These are phyloP conservation scores for Athene noctua DNA, from an alignment of 2,113 vertebrate species.

Conservation along the genomic window DNA sequence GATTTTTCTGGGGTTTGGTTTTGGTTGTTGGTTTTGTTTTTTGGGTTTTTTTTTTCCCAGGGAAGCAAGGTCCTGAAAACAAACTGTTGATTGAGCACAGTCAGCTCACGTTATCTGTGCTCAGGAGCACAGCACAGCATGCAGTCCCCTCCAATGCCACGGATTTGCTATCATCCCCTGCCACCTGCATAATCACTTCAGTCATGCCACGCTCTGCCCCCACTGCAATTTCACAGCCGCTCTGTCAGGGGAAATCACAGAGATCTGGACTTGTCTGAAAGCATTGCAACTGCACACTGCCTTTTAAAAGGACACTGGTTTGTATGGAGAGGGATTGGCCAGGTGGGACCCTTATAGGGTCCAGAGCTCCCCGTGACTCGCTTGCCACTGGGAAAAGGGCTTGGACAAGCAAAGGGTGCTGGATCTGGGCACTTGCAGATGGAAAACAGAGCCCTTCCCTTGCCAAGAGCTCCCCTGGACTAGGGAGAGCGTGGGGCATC, in stretches of 20 bases:
- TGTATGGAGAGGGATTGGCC: not conserved
- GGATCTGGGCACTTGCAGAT: not conserved
- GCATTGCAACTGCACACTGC: not conserved
- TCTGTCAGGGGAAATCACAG: constrained; percentile 14
- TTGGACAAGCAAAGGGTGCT: not conserved
- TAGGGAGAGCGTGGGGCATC: not conserved
- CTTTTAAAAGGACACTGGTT: not conserved
- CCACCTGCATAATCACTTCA: not conserved
- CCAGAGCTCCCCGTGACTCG: not conserved
- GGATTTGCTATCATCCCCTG: not conserved
- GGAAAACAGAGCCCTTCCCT: not conserved
- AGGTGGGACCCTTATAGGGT: not conserved
- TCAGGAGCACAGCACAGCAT: not conserved
- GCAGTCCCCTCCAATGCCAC: not conserved
- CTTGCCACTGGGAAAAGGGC: not conserved
- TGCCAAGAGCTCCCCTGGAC: not conserved
- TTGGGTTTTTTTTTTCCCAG: not conserved
- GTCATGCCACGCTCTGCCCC: not conserved
- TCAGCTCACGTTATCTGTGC: not conserved
- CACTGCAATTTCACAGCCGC: constrained; percentile 12
- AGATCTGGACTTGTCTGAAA: not conserved
- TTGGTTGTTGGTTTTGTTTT: too few species aligned
- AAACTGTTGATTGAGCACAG: not conserved
- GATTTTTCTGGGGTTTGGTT: not conserved
- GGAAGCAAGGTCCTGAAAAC: not conserved